These are phyloP conservation scores for Anagrus nilaparvatae DNA, from an alignment of 1,140 invertebrate genomes.

Conservation along the genomic window DNA sequence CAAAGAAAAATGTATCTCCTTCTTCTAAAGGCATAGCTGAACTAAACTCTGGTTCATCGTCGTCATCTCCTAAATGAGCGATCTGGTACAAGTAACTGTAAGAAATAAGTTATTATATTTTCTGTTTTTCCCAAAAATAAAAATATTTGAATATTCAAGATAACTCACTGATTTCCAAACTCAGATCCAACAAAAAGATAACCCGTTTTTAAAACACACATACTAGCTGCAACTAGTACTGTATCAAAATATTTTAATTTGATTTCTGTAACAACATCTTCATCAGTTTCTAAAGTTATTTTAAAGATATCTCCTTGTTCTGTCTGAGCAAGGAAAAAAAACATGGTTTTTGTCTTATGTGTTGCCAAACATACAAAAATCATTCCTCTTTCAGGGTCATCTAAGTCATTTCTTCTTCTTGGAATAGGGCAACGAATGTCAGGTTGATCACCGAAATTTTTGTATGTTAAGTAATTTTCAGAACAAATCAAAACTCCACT, in stretches of 20 bases:
- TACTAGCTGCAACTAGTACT: constrained; percentile 86
- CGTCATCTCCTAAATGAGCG: constrained; percentile 96
- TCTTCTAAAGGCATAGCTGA: constrained; percentile 97
- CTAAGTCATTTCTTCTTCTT: constrained; percentile 90
- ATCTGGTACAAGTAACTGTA: constrained; percentile 95
- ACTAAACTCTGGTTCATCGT: constrained; percentile 98
- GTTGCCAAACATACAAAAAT: constrained; percentile 99
- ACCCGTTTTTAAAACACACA: constrained; percentile 98
- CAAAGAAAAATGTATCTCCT: constrained; percentile 99
- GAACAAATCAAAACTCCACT: constrained; percentile 98
- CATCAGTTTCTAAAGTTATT: constrained; percentile 92
- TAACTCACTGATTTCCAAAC: constrained; percentile 98
- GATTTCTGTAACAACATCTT: constrained; percentile 98
- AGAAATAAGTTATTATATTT: neutral
- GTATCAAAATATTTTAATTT: constrained; percentile 99
- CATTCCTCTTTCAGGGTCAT: constrained; percentile 98
- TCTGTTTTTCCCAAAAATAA: neutral
- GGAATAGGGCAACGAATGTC: constrained; percentile 99
- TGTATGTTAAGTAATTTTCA: constrained; percentile 99
- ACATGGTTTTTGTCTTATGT: constrained; percentile 99
- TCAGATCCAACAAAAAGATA: constrained; percentile 98
- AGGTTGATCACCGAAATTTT: constrained; percentile 98
- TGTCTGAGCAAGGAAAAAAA: constrained; percentile 90
- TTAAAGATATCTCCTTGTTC: constrained; percentile 98
- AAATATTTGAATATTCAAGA: constrained; percentile 27